phyloP scores from a whole-genome alignment of 2,888 invertebrate genomes.

The Doris montereyensis region DNA sequence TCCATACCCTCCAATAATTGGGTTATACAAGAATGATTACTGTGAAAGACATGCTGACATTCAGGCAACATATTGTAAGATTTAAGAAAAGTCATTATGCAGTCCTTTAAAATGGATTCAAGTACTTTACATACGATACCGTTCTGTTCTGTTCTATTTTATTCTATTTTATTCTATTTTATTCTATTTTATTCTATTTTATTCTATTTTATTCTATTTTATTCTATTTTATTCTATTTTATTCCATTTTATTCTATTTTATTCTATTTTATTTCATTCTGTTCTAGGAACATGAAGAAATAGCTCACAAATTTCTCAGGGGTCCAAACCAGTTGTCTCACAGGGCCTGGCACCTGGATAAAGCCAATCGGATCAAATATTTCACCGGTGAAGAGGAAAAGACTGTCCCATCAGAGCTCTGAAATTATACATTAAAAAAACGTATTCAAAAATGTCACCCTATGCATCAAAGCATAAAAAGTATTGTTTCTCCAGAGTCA shows the following conservation, averaged over 20 bases:
- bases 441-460: too few species aligned
- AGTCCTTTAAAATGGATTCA: too few species aligned
- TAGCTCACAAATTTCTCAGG: conserved; percentile 68
- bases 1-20: too few species aligned
- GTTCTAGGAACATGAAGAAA: not conserved
- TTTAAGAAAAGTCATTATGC: too few species aligned
- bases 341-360: conserved; percentile 62
- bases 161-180: not conserved
- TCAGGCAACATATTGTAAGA: too few species aligned
- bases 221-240: not conserved
- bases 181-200: not conserved
- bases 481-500: too few species aligned
- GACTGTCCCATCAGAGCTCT: conserved; percentile 69
- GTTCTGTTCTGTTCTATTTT: too few species aligned
- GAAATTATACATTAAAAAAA: conserved; percentile 35
- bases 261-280: not conserved
- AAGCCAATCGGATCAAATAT: conserved; percentile 72
- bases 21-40: too few species aligned
- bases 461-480: too few species aligned
- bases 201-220: not conserved
- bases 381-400: conserved; percentile 68
- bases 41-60: too few species aligned
- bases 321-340: conserved; percentile 69
- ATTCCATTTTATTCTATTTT: not conserved
- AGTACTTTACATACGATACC: too few species aligned